These are phyloP conservation scores for Apogon talboti DNA, from an alignment of 2,797 vertebrate genomes.

Conservation along the genomic window DNA sequence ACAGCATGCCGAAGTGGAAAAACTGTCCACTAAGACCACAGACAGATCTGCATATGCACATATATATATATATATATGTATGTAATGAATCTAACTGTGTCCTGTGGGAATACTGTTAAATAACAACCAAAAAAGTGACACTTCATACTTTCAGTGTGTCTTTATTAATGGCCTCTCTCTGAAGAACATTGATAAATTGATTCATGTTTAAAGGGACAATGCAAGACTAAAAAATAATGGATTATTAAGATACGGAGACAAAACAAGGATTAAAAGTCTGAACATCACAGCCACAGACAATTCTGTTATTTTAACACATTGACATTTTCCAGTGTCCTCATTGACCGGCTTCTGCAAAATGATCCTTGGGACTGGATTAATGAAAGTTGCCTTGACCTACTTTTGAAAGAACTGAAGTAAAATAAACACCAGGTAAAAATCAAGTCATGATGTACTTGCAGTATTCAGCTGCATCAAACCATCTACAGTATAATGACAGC, in stretches of 20 bases:
- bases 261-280: background rate
- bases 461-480: too few species aligned
- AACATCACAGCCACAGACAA: too few species aligned
- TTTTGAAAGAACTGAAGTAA: background rate
- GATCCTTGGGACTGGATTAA: background rate
- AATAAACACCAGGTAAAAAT: background rate
- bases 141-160: conserved; percentile 8
- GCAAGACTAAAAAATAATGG: background rate
- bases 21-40: conserved; percentile 50
- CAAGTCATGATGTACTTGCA: background rate
- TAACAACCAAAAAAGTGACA: background rate
- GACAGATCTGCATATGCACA: conserved; percentile 5
- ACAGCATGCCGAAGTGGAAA: conserved; percentile 63
- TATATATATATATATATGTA: background rate
- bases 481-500: background rate
- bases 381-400: background rate
- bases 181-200: conserved; percentile 12
- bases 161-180: conserved; percentile 44
- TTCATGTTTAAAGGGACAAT: conserved; percentile 1
- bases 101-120: background rate
- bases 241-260: background rate
- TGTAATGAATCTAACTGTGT: too few species aligned
- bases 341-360: too few species aligned
- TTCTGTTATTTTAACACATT: too few species aligned
- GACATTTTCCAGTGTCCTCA: too few species aligned